A percentile compares a stretch with the other conserved stretches of the same genome.
phyloP scores from a whole-genome alignment of 2,888 invertebrate genomes.

The Emmelina monodactyla region DNA sequence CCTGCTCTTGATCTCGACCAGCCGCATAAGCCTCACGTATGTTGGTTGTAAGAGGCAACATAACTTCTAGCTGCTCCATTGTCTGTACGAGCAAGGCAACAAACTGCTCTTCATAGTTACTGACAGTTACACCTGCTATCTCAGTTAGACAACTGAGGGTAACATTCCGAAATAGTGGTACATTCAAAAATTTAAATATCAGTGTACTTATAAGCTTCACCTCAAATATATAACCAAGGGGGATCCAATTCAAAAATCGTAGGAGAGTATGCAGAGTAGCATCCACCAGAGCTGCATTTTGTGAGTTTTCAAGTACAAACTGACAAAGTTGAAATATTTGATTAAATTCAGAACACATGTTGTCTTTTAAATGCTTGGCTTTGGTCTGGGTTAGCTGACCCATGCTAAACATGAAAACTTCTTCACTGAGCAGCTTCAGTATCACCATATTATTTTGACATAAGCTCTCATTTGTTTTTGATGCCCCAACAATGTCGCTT shows the following conservation, averaged over 20 bases:
- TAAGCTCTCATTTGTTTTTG: constrained; percentile 97
- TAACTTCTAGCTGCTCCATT: constrained; percentile 90
- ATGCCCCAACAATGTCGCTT: constrained; percentile 98
- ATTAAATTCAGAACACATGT: constrained; percentile 99
- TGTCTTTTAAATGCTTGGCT: constrained; percentile 98
- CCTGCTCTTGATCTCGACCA: constrained; percentile 96
- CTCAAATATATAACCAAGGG: constrained; percentile 99
- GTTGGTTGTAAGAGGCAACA: constrained; percentile 91
- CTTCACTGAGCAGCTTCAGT: constrained; percentile 95
- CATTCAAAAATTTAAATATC: constrained; percentile 95
- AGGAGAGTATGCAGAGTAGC: constrained; percentile 95
- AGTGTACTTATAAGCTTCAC: constrained; percentile 95
- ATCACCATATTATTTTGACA: constrained; percentile 99
- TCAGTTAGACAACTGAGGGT: constrained; percentile 98
- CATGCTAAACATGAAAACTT: constrained; percentile 98
- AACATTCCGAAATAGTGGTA: constrained; percentile 97
- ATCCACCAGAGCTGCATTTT: constrained; percentile 95
- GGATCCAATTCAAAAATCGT: constrained; percentile 99
- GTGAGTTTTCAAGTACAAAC: constrained; percentile 97
- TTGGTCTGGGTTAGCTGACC: constrained; percentile 99
- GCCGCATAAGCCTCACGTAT: constrained; percentile 93
- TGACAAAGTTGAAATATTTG: constrained; percentile 98
- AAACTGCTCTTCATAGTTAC: constrained; percentile 93
- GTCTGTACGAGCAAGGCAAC: constrained; percentile 88
- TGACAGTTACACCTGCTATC: constrained; percentile 90